Percentiles rank a stretch among this genome's conserved stretches.
Evolutionary conservation across 1,140 invertebrate genomes (phyloP).

Genomic region (Metopolophium dirhodum): DNA sequence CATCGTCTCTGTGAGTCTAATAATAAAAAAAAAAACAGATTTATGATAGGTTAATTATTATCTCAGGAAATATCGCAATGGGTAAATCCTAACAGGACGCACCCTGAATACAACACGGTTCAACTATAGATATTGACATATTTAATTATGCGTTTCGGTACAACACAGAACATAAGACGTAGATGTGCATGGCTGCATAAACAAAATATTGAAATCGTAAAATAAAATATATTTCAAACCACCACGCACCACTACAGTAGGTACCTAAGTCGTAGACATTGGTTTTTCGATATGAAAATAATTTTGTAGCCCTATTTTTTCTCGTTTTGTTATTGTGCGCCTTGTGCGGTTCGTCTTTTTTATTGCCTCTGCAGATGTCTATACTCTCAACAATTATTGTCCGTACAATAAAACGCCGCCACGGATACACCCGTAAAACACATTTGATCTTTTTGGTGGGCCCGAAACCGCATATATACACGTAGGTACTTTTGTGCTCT

Average conservation of each 20-base stretch:
- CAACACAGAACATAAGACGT: neutral
- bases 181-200: neutral
- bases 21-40: too few species aligned
- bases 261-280: neutral
- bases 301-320: neutral
- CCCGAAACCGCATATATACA: neutral
- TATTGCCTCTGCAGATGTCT: constrained; percentile 2
- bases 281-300: constrained; percentile 2
- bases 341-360: neutral
- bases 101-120: too few species aligned
- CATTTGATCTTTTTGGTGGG: constrained; percentile 1
- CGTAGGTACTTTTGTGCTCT: constrained; percentile 17
- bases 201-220: neutral
- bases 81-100: too few species aligned
- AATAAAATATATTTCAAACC: neutral
- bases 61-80: too few species aligned
- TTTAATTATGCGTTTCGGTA: neutral
- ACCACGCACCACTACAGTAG: too few species aligned
- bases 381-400: constrained; percentile 33
- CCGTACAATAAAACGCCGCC: neutral
- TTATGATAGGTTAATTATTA: too few species aligned
- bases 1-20: too few species aligned
- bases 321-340: neutral
- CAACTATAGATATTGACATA: too few species aligned
- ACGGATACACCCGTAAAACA: neutral